phyloP scores from a whole-genome alignment of 2,888 invertebrate genomes.

The Hylaea fasciaria region DNA sequence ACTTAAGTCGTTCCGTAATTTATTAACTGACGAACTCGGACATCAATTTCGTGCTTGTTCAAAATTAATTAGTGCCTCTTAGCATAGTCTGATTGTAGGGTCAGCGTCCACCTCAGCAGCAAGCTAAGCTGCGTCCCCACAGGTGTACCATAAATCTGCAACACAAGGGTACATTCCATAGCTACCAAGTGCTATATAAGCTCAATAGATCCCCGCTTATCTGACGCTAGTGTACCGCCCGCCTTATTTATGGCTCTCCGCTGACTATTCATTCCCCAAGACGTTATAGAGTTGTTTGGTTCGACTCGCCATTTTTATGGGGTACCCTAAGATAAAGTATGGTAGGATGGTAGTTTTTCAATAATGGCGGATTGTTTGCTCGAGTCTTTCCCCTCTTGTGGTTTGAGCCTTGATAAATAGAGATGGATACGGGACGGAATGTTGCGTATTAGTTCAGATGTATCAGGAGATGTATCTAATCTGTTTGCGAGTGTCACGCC shows the following conservation, averaged over 20 bases:
- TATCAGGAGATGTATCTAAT: conserved; percentile 27
- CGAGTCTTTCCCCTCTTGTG: conserved; percentile 42
- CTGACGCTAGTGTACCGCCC: conserved; percentile 67
- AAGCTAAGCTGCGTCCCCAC: conserved; percentile 53
- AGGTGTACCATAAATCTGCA: conserved; percentile 68
- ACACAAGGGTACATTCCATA: conserved; percentile 59
- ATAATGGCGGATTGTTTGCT: conserved; percentile 47
- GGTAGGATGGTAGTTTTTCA: conserved; percentile 44
- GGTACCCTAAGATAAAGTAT: conserved; percentile 54
- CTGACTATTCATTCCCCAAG: conserved; percentile 73
- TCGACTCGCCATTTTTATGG: conserved; percentile 63
- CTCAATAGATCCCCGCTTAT: conserved; percentile 78
- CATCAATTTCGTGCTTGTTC: no score
- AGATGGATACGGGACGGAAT: conserved; percentile 35
- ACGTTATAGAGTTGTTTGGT: conserved; percentile 68
- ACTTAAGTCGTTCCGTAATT: no score
- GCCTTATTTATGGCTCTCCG: conserved; percentile 69
- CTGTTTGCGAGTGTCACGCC: conserved; percentile 19
- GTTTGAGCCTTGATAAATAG: conserved; percentile 43
- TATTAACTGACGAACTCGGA: no score
- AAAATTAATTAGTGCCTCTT: background rate
- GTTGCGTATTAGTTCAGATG: conserved; percentile 35
- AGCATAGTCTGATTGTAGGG: background rate
- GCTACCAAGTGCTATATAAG: conserved; percentile 74
- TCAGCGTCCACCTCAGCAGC: conserved; percentile 32